Evolutionary conservation across 2,888 invertebrate species (phyloP).

Genomic region (Parelbella ahira): DNA sequence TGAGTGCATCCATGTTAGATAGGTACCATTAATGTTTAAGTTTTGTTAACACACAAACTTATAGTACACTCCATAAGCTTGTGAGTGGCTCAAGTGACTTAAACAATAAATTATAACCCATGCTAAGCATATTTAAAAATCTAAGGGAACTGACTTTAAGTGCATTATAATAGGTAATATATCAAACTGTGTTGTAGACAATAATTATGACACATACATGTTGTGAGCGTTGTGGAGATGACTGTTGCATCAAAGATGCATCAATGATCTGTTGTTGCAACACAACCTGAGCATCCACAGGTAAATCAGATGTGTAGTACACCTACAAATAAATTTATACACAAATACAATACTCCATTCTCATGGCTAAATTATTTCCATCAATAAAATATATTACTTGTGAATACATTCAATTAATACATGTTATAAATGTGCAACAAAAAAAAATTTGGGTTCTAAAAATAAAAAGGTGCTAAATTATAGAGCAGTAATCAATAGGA

Average conservation of each 20-base stretch:
- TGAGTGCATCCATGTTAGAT: conserved; percentile 12
- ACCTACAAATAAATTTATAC: conserved; percentile 74
- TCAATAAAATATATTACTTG: conserved; percentile 4
- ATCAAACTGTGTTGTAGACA: conserved; percentile 16
- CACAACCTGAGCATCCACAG: conserved; percentile 78
- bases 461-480: conserved; percentile 9
- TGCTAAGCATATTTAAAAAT: conserved; percentile 29
- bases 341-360: conserved; percentile 23
- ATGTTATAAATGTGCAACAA: conserved; percentile 18
- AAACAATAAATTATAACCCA: conserved; percentile 19
- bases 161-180: conserved; percentile 21
- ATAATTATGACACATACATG: conserved; percentile 66
- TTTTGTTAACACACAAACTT: conserved; percentile 11
- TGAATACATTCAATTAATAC: conserved; percentile 12
- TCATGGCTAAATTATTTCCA: conserved; percentile 1
- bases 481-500: conserved; percentile 28
- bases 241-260: conserved; percentile 78
- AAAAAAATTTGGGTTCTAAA: conserved; percentile 6
- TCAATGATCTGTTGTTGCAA: conserved; percentile 81
- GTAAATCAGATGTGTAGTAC: conserved; percentile 79
- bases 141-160: conserved; percentile 15
- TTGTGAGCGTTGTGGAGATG: conserved; percentile 73
- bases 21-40: not conserved
- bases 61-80: not conserved
- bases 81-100: too few species aligned